phyloP scores from a whole-genome alignment of 2,113 vertebrate genomes.

The Bujurquina vittata region DNA sequence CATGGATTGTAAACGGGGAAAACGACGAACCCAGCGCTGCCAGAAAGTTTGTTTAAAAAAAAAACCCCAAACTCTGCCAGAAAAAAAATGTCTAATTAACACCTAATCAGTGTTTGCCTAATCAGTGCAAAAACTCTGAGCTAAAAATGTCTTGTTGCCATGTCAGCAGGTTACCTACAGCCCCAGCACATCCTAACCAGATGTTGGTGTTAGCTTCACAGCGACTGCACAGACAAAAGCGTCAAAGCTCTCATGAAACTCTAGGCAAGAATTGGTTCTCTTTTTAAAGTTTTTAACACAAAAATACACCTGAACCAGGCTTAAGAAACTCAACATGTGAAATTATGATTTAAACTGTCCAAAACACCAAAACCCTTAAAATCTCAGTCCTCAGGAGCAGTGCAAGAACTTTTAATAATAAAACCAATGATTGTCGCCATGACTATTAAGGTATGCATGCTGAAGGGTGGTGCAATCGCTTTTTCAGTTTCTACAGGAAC shows the following conservation, averaged over 20 bases:
- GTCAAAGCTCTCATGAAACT: not conserved
- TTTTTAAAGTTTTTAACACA: not conserved
- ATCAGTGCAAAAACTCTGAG: not conserved
- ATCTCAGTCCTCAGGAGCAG: not conserved
- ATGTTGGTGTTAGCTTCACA: not conserved
- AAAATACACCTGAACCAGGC: not conserved
- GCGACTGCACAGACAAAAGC: not conserved
- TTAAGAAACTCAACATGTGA: not conserved
- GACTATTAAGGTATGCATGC: not conserved
- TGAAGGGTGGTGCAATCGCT: rapidly evolving
- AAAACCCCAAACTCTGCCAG: not conserved
- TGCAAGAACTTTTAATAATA: not conserved
- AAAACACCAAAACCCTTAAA: not conserved
- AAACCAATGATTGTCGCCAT: not conserved
- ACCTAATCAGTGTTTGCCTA: conserved; percentile 2
- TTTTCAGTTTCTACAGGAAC: rapidly evolving
- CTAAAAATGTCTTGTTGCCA: conserved; percentile 9
- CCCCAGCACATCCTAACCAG: not conserved
- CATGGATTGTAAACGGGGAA: not conserved
- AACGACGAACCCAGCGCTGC: not conserved
- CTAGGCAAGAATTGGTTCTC: not conserved
- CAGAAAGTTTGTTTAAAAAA: not conserved
- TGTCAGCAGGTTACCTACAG: not conserved
- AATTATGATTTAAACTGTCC: not conserved
- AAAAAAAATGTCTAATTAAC: not conserved